Base-by-base conservation (phyloP, 53 echinoderm and acorn worm species). In the Holothuria leucospilota region DNA sequence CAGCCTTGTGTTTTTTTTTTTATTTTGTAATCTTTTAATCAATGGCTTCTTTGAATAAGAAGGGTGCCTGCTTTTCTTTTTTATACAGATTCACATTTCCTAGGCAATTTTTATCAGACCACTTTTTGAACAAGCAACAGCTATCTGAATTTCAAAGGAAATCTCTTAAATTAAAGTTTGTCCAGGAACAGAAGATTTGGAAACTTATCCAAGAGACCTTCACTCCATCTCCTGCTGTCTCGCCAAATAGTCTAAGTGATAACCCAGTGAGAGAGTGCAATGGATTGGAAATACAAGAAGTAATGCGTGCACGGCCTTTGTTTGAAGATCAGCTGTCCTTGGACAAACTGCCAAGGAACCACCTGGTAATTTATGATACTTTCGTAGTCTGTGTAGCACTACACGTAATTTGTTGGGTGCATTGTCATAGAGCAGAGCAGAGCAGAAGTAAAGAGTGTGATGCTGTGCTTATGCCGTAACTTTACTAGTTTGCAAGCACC, bases 41-140 rank as follows among this genome's bases (percentile, higher is more conserved):
- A 5, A 7, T 46, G 46, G 0, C 6, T 46, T 46, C 8, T 46
- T 46, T 2, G 3, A 46, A 46, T 11, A 5, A 46, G 8, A 46
- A 46, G 46, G 46, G 11, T 8, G 11, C 46, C 46, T 9, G 6
- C 46, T 7, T 5, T 61, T 79, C 40, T 29, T 82, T 41, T 82
- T 59, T 30, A 13, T 52, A 15, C 77, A 96, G 96, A 73, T 90
- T 94, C n/a, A 62, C 92, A 46, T 94, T 85, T 82, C 94, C 94
- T 15, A 92, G 94, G 28, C 77, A 85, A 26, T 92, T 96, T 59
- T 62, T 96, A 26, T 92, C 94, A 2, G 90, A 96, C 60, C 94
- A 96, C 71, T 96, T 96, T 82, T 65, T 96, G 23, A 86, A 88
- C 38, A 70, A 82, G 1, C 92, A 94, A 38, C 92, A 96, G 34